Percentiles rank a stretch among this genome's conserved stretches.
Conservation (phyloP, 2,113 vertebrate genomes). For the Myiozetetes cayanensis region DNA sequence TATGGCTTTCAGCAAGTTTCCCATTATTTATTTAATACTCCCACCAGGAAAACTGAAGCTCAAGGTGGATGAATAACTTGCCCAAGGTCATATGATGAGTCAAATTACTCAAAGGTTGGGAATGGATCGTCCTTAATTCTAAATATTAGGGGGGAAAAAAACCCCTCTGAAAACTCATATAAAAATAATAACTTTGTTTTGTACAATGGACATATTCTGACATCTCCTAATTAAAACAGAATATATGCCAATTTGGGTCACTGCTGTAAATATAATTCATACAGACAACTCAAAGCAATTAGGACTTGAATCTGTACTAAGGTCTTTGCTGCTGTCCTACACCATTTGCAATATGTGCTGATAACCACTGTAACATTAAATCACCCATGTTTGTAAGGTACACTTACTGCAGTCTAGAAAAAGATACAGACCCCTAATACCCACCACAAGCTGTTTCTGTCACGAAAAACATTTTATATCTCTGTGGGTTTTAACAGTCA, state of each 20-base stretch:
- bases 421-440: neutral
- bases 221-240: neutral
- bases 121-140: constrained; percentile 40
- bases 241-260: neutral
- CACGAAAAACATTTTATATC: neutral
- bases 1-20: neutral
- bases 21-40: constrained; percentile 1
- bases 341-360: neutral
- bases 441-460: neutral
- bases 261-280: neutral
- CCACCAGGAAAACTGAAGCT: neutral
- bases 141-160: neutral
- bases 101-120: constrained; percentile 37
- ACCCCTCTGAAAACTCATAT: neutral
- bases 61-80: constrained; percentile 43
- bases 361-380: neutral
- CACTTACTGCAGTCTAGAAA: neutral
- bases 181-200: neutral
- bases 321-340: neutral
- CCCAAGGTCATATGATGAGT: constrained; percentile 37
- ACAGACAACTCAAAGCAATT: neutral
- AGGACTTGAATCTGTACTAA: neutral
- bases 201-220: neutral
- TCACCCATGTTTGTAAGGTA: neutral
- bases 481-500: neutral